Evolutionary conservation across 2,797 vertebrate genomes (phyloP).

Genomic region (Lepilemur ruficaudatus): DNA sequence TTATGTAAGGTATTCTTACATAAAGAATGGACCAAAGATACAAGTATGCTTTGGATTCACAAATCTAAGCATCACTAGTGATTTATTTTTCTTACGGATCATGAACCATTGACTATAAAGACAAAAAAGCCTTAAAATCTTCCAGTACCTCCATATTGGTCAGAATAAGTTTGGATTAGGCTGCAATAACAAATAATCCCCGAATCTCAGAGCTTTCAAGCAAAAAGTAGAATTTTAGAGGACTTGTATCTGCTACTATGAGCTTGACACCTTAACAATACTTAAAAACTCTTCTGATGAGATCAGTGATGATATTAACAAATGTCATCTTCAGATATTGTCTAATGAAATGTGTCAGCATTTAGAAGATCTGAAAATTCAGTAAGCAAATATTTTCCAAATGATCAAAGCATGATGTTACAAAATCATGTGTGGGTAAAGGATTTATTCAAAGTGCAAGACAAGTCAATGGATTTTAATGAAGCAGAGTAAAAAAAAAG

Average conservation of each 20-base stretch:
- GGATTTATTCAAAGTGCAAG: background rate
- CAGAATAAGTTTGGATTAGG: background rate
- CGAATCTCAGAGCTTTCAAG: background rate
- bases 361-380: background rate
- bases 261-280: background rate
- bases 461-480: background rate
- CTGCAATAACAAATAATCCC: background rate
- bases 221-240: slow-evolving; percentile 2
- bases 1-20: background rate
- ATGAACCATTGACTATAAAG: background rate
- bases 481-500: background rate
- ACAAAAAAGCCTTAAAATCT: background rate
- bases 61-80: background rate
- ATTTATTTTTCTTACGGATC: slow-evolving; percentile 14
- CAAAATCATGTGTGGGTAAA: background rate
- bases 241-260: background rate
- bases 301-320: background rate
- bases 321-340: slow-evolving; percentile 9
- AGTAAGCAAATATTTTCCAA: slow-evolving; percentile 1
- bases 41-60: background rate
- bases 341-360: background rate
- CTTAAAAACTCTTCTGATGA: slow-evolving; percentile 7
- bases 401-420: background rate
- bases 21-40: background rate
- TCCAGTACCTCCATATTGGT: background rate